These are phyloP conservation scores for Pollenia griseotomentosa DNA, from an alignment of 2,888 invertebrate species.

Conservation along the genomic window DNA sequence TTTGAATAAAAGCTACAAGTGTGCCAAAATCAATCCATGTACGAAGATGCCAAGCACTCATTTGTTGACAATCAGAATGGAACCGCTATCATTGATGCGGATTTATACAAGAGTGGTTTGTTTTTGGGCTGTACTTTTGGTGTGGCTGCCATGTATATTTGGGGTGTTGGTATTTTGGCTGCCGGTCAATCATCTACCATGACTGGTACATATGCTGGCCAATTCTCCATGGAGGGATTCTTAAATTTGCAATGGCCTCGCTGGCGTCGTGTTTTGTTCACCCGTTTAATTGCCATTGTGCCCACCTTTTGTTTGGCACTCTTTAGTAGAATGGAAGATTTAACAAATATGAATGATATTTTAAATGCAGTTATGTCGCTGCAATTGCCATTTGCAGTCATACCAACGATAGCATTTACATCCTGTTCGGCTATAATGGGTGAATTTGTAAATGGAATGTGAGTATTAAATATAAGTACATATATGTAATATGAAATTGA, in stretches of 20 bases:
- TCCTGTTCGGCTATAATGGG: constrained; percentile 92
- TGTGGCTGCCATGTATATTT: constrained; percentile 91
- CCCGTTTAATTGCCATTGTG: constrained; percentile 91
- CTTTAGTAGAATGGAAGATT: constrained; percentile 88
- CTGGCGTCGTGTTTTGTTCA: constrained; percentile 94
- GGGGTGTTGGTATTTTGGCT: constrained; percentile 90
- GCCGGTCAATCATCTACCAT: constrained; percentile 94
- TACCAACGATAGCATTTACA: constrained; percentile 94
- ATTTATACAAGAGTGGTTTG: constrained; percentile 90
- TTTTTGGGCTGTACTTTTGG: constrained; percentile 92
- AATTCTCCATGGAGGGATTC: constrained; percentile 95
- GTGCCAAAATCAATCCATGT: constrained; percentile 81
- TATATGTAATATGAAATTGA: no score
- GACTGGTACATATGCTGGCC: constrained; percentile 94
- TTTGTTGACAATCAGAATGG: constrained; percentile 84
- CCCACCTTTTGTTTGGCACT: constrained; percentile 89
- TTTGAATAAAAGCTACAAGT: constrained; percentile 81
- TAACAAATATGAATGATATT: constrained; percentile 93
- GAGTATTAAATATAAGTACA: constrained; percentile 80
- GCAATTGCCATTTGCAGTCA: constrained; percentile 93
- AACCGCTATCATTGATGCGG: constrained; percentile 86
- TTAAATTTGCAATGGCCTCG: constrained; percentile 93
- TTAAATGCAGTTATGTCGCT: constrained; percentile 94
- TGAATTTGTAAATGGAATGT: constrained; percentile 92
- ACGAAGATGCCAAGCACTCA: constrained; percentile 80